Evolutionary conservation across 64 coral and sea anemone species (phyloP).

Genomic region (Dendrophyllia cribrosa): DNA sequence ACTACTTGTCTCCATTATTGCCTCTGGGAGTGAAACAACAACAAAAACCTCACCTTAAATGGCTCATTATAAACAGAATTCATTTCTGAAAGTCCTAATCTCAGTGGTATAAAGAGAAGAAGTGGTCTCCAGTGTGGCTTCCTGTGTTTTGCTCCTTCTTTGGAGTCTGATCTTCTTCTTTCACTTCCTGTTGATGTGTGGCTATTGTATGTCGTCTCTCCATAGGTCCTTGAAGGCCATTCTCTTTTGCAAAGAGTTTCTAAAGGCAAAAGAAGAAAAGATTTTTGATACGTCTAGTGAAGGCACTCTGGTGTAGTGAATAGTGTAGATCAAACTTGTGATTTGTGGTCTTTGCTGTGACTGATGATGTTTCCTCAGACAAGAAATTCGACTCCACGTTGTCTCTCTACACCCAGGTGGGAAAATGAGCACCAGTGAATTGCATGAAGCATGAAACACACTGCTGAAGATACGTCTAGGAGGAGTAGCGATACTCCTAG

Average conservation of each 20-base stretch:
- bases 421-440: too few relatives aligned
- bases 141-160: slow-evolving; percentile 10
- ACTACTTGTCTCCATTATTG: too few relatives aligned
- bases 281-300: neutral
- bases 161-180: slow-evolving; percentile 40
- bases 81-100: slow-evolving; percentile 94
- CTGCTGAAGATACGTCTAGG: too few relatives aligned
- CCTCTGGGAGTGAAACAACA: too few relatives aligned
- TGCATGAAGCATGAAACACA: too few relatives aligned
- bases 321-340: too few relatives aligned
- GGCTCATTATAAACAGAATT: slow-evolving; percentile 92
- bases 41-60: slow-evolving; percentile 74
- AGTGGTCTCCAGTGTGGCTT: slow-evolving; percentile 87
- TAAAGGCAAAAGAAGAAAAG: slow-evolving; percentile 8
- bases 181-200: slow-evolving; percentile 50
- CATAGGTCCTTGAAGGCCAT: slow-evolving; percentile 43
- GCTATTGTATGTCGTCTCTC: slow-evolving; percentile 64
- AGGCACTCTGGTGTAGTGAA: too few relatives aligned
- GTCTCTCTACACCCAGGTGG: too few relatives aligned
- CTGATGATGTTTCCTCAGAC: too few relatives aligned
- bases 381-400: too few relatives aligned
- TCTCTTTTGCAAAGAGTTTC: slow-evolving; percentile 81
- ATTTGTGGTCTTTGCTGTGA: too few relatives aligned
- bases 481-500: too few relatives aligned
- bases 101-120: slow-evolving; percentile 91